Evolutionary conservation across 2,888 invertebrate species (phyloP).

Genomic region (Noctuana brunneofusca): DNA sequence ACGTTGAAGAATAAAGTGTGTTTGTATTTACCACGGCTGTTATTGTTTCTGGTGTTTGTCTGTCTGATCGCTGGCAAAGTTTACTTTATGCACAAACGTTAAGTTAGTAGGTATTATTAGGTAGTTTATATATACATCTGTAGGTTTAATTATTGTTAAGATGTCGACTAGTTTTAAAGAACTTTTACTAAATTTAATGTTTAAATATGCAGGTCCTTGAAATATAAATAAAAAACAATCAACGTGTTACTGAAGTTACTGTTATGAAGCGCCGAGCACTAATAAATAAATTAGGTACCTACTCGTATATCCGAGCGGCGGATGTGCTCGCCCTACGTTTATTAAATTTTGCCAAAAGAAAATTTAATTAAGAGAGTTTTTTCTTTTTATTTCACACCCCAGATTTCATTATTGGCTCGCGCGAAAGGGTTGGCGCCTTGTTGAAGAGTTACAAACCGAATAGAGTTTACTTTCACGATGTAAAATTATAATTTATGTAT

Average conservation of each 20-base stretch:
- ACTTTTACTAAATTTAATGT: no score
- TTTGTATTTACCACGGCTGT: no score
- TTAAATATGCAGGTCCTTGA: not conserved
- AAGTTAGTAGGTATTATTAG: no score
- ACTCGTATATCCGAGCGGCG: constrained; percentile 28
- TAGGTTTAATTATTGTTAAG: no score
- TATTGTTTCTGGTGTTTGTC: no score
- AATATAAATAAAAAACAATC: not conserved
- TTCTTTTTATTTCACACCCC: constrained; percentile 81
- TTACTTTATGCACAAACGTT: no score
- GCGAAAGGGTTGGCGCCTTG: constrained; percentile 69
- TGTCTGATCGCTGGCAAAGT: no score
- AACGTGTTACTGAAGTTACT: not conserved
- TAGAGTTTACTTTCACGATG: constrained; percentile 10
- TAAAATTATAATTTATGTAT: constrained; percentile 1
- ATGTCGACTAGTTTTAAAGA: no score
- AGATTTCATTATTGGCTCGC: constrained; percentile 79
- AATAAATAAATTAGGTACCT: constrained; percentile 40
- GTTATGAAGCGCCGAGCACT: constrained; percentile 10
- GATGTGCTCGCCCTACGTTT: constrained; percentile 58
- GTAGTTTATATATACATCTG: no score
- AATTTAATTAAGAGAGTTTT: constrained; percentile 82
- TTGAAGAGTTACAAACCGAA: constrained; percentile 46
- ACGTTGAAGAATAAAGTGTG: not conserved
- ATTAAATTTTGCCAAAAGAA: constrained; percentile 80